Base-by-base conservation (phyloP, 2,797 vertebrate species). In the Pampus argenteus region DNA sequence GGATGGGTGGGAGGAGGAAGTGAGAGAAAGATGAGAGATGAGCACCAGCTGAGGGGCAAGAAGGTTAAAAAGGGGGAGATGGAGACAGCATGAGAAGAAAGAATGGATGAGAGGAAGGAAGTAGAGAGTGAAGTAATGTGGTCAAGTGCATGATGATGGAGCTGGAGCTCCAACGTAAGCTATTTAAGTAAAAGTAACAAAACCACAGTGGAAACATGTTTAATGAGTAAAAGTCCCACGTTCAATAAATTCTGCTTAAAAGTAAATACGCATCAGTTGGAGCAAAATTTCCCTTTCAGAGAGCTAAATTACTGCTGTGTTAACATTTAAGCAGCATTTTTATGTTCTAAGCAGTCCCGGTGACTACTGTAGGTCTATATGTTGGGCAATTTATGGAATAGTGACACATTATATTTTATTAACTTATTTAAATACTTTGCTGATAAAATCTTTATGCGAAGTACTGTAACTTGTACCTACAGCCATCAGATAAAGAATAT, bases 1-100 rank as follows among this genome's bases (percentile, higher is more conserved):
- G 69, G 50, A 56, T 66, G 42, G 57, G 54, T 14, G 50, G 63
- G 51, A 38, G 66, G 72, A 69, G 74, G 71, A 55, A 57, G 52
- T 15, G 71, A 62, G 75, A 59, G 74, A 64, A 50, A 69, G 82
- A 81, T 74, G 79, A 87, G 80, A 76, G 76, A 82, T 69, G 70
- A 81, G 66, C 65, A 38, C 22, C 49, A 40, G 74, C 56, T 36
- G 55, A 67, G 74, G 69, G 78, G 51, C 63, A 36, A 66, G 70
- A 76, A 67, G 75, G 73, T 77, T 64, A 81, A 64, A 66, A 76
- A 81, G 58, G 52, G 48, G 29, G 34, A 61, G 51, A 22, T 17
- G 36, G 56, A 68, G 60, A 23, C 26, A 49, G 63, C 70, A 59
- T 25, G 47, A 26, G 49, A 10, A 20, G 48, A 52, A 58, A 45